Evolutionary conservation across 2,888 invertebrate genomes (phyloP).

Genomic region (Cylindroiulus punctatus): DNA sequence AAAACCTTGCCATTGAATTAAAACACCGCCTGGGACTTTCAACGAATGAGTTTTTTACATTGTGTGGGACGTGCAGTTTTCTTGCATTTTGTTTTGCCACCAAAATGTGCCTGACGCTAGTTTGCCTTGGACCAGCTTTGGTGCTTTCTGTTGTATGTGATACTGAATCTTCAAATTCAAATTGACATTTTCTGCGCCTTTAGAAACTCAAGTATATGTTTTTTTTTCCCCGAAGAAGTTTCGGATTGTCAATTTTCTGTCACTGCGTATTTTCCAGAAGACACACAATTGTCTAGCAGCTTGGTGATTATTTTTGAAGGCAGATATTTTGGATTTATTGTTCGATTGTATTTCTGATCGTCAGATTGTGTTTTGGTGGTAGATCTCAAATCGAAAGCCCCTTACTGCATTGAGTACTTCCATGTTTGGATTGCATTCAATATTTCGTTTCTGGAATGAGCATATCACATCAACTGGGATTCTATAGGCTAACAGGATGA

Average conservation of each 20-base stretch:
- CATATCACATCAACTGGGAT: not conserved
- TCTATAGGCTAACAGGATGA: not conserved
- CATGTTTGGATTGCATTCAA: conserved; percentile 23
- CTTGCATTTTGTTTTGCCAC: not conserved
- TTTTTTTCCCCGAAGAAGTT: not conserved
- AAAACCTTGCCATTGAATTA: too few relatives aligned
- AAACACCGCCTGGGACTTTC: too few relatives aligned
- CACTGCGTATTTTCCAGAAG: not conserved
- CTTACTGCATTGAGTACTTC: not conserved
- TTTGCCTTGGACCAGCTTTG: not conserved
- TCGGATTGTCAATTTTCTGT: conserved; percentile 17
- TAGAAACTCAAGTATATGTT: not conserved
- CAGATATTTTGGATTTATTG: conserved; percentile 2
- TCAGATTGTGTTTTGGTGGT: not conserved
- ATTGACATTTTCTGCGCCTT: not conserved
- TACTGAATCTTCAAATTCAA: conserved; percentile 1
- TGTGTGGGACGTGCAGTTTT: not conserved
- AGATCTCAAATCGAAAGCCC: not conserved
- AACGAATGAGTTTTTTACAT: not conserved
- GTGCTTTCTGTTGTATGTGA: not conserved
- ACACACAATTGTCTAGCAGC: not conserved
- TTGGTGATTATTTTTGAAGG: not conserved
- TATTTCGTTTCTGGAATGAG: not conserved
- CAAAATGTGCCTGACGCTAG: not conserved
- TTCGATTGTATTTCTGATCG: not conserved